These are phyloP conservation scores for Rhagologus leucostigma DNA, from an alignment of 2,113 vertebrate genomes.

Conservation along the genomic window DNA sequence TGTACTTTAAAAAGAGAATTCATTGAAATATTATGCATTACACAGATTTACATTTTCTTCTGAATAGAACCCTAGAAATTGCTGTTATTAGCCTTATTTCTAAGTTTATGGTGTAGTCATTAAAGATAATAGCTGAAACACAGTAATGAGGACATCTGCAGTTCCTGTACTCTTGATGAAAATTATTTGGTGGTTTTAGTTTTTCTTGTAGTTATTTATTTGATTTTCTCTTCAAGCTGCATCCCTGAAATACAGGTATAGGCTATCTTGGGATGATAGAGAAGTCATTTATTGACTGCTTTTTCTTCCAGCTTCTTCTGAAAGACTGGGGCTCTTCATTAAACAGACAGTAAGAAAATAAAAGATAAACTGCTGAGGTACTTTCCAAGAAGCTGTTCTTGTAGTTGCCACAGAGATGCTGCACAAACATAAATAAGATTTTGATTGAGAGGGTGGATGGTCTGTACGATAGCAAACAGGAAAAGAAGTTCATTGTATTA, in stretches of 20 bases:
- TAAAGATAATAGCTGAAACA: not conserved
- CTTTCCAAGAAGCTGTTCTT: not conserved
- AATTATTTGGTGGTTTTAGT: not conserved
- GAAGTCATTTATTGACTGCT: not conserved
- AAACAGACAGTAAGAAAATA: not conserved
- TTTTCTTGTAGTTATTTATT: not conserved
- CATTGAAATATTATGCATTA: not conserved
- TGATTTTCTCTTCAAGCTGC: not conserved
- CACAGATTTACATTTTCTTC: not conserved
- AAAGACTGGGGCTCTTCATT: not conserved
- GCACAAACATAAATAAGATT: slow-evolving; percentile 18
- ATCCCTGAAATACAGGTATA: not conserved
- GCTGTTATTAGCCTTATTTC: not conserved
- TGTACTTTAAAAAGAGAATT: not conserved
- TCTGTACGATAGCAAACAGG: not conserved
- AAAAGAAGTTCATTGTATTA: not conserved
- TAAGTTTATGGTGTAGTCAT: not conserved
- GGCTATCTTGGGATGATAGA: not conserved
- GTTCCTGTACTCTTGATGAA: not conserved
- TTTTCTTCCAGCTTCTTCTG: not conserved
- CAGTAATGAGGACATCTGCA: not conserved
- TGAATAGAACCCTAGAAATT: not conserved
- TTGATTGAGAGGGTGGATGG: not conserved
- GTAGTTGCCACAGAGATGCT: not conserved
- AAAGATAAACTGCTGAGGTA: not conserved